phyloP scores from a whole-genome alignment of 2,113 vertebrate genomes.

The Odocoileus virginianus region DNA sequence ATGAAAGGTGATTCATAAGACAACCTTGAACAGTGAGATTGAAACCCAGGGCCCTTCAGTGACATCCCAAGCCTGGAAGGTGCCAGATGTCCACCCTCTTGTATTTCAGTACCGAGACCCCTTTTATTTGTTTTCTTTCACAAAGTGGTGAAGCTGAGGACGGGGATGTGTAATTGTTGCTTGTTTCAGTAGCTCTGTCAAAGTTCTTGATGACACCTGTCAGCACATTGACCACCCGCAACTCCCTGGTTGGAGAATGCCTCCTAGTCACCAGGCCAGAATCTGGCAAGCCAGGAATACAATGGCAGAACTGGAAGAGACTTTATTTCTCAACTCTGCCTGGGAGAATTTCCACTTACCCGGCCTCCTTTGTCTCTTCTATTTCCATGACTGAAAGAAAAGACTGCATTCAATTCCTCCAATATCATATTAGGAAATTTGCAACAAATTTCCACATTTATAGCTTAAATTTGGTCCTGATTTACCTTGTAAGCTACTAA shows the following conservation, averaged over 20 bases:
- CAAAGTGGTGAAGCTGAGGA: conserved; percentile 7
- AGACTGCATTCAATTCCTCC: not conserved
- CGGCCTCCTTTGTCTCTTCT: not conserved
- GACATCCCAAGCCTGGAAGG: not conserved
- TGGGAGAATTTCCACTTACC: not conserved
- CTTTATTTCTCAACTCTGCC: not conserved
- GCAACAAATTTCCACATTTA: conserved; percentile 8
- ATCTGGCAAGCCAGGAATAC: not conserved
- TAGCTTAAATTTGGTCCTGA: not conserved
- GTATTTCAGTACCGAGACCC: conserved; percentile 4
- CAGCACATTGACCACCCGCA: not conserved
- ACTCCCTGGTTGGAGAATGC: not conserved
- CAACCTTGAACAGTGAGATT: not conserved
- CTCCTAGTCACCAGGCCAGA: not conserved
- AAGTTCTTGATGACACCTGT: conserved; percentile 29
- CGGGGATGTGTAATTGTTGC: not conserved
- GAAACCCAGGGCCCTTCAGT: not conserved
- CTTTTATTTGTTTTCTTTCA: conserved; percentile 65
- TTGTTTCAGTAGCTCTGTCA: not conserved
- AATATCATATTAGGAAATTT: not conserved
- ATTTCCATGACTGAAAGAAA: not conserved
- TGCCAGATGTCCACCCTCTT: conserved; percentile 53
- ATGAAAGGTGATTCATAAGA: not conserved
- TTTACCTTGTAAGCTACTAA: conserved; percentile 6
- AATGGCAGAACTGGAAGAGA: not conserved